A percentile compares a stretch with the other conserved stretches of the same genome.
Evolutionary conservation across 2,888 invertebrate species (phyloP).

Genomic region (Cabera pusaria): DNA sequence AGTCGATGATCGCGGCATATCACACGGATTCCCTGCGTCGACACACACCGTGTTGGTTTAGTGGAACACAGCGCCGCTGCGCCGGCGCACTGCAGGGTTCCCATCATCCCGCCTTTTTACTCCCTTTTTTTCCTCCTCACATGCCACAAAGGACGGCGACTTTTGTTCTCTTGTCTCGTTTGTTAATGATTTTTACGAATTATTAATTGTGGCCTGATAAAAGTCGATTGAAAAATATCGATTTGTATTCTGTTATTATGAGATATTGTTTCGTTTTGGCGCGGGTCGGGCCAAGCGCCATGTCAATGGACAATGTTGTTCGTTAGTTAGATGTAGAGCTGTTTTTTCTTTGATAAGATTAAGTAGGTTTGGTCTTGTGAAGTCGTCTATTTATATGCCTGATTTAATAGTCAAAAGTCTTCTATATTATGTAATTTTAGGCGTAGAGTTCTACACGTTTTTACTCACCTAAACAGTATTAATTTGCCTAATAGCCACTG

Average conservation of each 20-base stretch:
- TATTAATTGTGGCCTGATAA: constrained; percentile 77
- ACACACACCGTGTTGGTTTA: constrained; percentile 76
- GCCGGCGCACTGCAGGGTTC: constrained; percentile 60
- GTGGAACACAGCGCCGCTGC: constrained; percentile 37
- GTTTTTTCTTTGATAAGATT: too few relatives aligned
- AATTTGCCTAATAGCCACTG: too few relatives aligned
- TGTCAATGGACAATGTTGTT: too few relatives aligned
- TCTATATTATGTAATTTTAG: too few relatives aligned
- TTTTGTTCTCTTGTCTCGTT: constrained; percentile 78
- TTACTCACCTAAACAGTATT: too few relatives aligned
- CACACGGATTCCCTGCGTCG: constrained; percentile 53
- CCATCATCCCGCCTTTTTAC: constrained; percentile 43
- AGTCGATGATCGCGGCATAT: constrained; percentile 37
- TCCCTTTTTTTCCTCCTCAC: constrained; percentile 57
- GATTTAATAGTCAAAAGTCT: too few relatives aligned
- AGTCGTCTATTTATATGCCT: too few relatives aligned
- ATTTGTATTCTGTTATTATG: constrained; percentile 35
- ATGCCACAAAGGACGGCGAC: constrained; percentile 77
- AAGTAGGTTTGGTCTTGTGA: too few relatives aligned
- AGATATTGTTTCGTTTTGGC: constrained; percentile 26
- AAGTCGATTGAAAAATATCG: constrained; percentile 76
- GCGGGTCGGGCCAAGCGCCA: constrained; percentile 11
- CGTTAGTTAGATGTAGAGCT: too few relatives aligned
- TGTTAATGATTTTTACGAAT: constrained; percentile 82
- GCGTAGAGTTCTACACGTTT: too few relatives aligned